Base-by-base conservation (phyloP, 2,888 invertebrate species). In the Allolobophora icterica region DNA sequence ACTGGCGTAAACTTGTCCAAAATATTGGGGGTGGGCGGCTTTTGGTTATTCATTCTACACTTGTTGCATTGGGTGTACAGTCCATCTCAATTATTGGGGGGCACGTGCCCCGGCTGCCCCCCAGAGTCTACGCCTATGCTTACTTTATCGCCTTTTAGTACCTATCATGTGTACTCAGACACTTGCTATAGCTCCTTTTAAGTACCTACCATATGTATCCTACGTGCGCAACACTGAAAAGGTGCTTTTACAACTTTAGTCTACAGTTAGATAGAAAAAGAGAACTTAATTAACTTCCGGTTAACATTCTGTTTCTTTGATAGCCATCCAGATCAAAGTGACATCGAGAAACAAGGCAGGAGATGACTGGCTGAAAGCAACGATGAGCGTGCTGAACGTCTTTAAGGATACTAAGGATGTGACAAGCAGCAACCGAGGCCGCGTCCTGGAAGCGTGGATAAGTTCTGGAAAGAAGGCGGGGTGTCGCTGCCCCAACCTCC, bases 401-500 rank as follows among this genome's bases (percentile, higher is more conserved):
- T 92, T 91, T 90, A 92, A 90, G 84, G 95, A 95, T 91, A 96
- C 96, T 92, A 96, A 97, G 94, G 97, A 97, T 92, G 96, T 97
- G 94, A 87, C 21, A 35, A 38, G 38, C 87, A 87, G 35, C 87
- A 38, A 87, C 87, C 96, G 98, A 94, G 98, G 98, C 93, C 97
- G 97, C 96, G 8, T 87, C 87, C 35, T 87, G 2, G 83, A 92
- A 40, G 97, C 97, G 93, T 97, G 99, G 95, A 97, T 97, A 97
- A 97, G 99, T 94, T 97, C 97, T 95, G 97, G 97, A 95, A 96
- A 96, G 94, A 98, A 98, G 96, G 96, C 98, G 95, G 97, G 97
- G 94, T 99, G 99, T 97, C 98, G 98, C 96, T 99, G 99, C 96
- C 99, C 99, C 94, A 98, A 98, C 96, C 97, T 99, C 95, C 98